Evolutionary conservation across 2,888 invertebrate genomes (phyloP), one percentile per base, ranked within the genome.

Genomic region (Stegana nigrithorax): DNA sequence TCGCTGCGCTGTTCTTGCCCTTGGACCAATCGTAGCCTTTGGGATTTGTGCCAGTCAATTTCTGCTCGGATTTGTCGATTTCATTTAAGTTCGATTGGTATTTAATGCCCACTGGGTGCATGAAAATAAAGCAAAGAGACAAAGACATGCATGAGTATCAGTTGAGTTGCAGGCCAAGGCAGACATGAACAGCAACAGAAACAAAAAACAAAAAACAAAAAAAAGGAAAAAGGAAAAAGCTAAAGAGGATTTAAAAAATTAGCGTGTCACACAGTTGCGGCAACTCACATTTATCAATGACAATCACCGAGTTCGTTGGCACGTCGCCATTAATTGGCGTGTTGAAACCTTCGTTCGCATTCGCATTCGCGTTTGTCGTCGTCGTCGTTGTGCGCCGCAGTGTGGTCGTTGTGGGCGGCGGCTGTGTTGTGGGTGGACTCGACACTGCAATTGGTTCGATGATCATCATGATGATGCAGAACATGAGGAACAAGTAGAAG

Each of bases 11-110:
- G 60, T 73, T 75, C 62, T 84, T 84, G 26, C 65, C 75, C 69
- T 84, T 81, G 62, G 84, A 76, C 84, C 84, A 84, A 62, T 84
- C 85, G 55, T 83, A 82, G 21, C 82, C 83, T 47, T 83, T 83
- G 50, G 83, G 81, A 68, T 77, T 82, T 58, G 76, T 81, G 55
- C 84, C 84, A 67, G 82, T 81, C 63, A 91, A 89, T 86, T 92
- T 92, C 84, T 92, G 92, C 85, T 92, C 92, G 59, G 91, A 91
- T 86, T 92, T 92, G 84, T 91, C 92, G 82, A 92, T 92, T 86
- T 92, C 92, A 84, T 93, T 93, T 82, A 92, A 86, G 82, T 90
- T 90, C 67, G 84, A 91, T 86, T 91, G 91, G 84, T 91, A 92
- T 84, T 92, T 92, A 69, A 91, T 90, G 84, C 91, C 92, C 91